Base-by-base conservation (phyloP, 1,140 invertebrate genomes). In the Heliothis subflexa region DNA sequence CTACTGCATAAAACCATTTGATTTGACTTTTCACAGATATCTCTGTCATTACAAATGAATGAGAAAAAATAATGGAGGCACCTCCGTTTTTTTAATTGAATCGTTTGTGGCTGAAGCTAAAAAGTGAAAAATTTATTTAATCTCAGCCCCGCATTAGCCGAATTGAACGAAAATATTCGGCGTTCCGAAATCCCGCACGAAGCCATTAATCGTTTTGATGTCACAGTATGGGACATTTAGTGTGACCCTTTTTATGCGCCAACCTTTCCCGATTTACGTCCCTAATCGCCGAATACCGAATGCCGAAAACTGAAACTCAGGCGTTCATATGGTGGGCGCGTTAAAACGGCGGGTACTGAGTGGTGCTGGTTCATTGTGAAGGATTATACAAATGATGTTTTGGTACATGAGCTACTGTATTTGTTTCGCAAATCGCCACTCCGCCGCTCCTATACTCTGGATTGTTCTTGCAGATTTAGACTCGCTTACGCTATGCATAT, bases 161-260 rank as follows among this genome's bases (percentile, higher is more conserved):
- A 89, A 90, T 92, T 89, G 88, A 87, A 87, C 84, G 88, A 92
- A 91, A 91, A 94, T 90, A 90, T 91, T 88, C 86, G 81, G 83
- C 84, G 86, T 85, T 88, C 86, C 79, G 72, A 87, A 90, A 88
- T 85, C 87, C 87, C 86, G 66, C 86, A 85, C 87, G 83, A 85
- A 84, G 86, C 85, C 90, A 94, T 93, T 93, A 93, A 94, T 94
- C 92, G 92, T 92, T 92, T 91, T 88, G 90, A 92, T 93, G 92
- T 94, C 92, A 89, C 90, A 89, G 92, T 92, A 94, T 91, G 89
- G 92, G 91, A 94, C 92, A 93, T 94, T 94, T 93, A 93, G 91
- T 93, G 90, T 91, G 92, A 94, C 92, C 92, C 91, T 94, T 94
- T 94, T 94, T 90, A 91, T 88, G 86, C 86, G 86, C 72, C 80